Conservation (phyloP, 2,888 invertebrate genomes). For the Cryptus armator region DNA sequence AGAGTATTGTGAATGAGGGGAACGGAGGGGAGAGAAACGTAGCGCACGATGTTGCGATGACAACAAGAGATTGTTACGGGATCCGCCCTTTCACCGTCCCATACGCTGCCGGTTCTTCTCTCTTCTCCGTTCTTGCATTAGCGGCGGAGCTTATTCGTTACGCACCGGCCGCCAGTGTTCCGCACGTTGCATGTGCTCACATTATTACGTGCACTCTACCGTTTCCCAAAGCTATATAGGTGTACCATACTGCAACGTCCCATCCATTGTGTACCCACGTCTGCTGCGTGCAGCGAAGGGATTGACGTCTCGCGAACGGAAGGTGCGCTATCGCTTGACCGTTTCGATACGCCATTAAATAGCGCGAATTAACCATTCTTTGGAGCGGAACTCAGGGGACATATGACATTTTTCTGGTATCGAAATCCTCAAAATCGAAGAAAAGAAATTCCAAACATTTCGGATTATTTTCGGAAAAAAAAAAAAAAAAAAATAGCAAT, state of each 20-base stretch:
- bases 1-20: too few relatives aligned
- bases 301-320: constrained; percentile 18
- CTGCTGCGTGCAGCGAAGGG: neutral
- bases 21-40: neutral
- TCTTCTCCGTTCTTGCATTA: constrained; percentile 21
- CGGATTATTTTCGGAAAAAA: too few relatives aligned
- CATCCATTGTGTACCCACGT: neutral
- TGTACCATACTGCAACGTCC: neutral
- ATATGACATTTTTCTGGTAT: too few relatives aligned
- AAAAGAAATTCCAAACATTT: too few relatives aligned
- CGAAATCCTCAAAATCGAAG: too few relatives aligned
- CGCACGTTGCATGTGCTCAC: constrained; percentile 67
- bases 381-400: too few relatives aligned
- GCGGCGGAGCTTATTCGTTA: constrained; percentile 62
- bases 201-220: constrained; percentile 68
- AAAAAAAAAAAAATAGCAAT: too few relatives aligned
- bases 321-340: constrained; percentile 48
- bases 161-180: constrained; percentile 66
- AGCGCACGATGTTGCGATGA: constrained; percentile 62
- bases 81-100: constrained; percentile 61
- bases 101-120: constrained; percentile 30
- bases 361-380: neutral
- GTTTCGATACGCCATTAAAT: constrained; percentile 62
- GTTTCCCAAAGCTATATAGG: constrained; percentile 46
- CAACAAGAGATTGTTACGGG: constrained; percentile 65